These are phyloP conservation scores for Rhyzopertha dominica DNA, from an alignment of 1,140 invertebrate genomes.

Conservation along the genomic window DNA sequence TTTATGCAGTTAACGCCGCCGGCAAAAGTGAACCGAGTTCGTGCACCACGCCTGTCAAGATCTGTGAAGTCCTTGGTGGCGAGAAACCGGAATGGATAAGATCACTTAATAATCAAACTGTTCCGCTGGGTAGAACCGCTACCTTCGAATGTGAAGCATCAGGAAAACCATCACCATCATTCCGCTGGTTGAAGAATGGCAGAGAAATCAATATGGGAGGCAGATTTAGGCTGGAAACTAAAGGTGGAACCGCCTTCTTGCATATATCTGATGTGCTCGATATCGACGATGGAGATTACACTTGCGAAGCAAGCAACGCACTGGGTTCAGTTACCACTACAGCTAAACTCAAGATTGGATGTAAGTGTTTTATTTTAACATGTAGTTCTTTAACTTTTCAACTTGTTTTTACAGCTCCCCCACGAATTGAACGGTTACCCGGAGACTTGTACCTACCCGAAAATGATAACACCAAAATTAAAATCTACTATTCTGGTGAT, in stretches of 20 bases:
- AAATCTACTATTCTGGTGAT: conserved; percentile 88
- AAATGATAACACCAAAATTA: conserved; percentile 92
- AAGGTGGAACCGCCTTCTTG: conserved; percentile 79
- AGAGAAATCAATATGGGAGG: conserved; percentile 69
- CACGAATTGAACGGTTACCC: conserved; percentile 89
- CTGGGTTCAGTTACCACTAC: conserved; percentile 85
- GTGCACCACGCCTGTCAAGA: conserved; percentile 79
- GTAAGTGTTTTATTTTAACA: conserved; percentile 50
- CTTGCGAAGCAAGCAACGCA: conserved; percentile 90
- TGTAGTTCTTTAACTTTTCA: conserved; percentile 7
- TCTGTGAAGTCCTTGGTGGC: conserved; percentile 83
- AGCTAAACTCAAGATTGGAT: conserved; percentile 82
- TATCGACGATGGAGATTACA: conserved; percentile 93
- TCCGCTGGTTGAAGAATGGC: conserved; percentile 91
- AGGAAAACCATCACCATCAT: conserved; percentile 85
- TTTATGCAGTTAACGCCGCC: conserved; percentile 79
- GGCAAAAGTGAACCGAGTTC: conserved; percentile 77
- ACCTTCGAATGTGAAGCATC: conserved; percentile 82
- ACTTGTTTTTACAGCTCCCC: conserved; percentile 63
- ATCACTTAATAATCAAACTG: conserved; percentile 68
- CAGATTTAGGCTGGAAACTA: conserved; percentile 67
- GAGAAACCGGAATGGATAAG: conserved; percentile 90
- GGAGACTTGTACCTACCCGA: conserved; percentile 85
- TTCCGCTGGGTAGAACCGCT: conserved; percentile 80
- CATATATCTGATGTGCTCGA: conserved; percentile 86